Evolutionary conservation across 2,113 vertebrate species (phyloP).

Genomic region (Atrichornis clamosus): DNA sequence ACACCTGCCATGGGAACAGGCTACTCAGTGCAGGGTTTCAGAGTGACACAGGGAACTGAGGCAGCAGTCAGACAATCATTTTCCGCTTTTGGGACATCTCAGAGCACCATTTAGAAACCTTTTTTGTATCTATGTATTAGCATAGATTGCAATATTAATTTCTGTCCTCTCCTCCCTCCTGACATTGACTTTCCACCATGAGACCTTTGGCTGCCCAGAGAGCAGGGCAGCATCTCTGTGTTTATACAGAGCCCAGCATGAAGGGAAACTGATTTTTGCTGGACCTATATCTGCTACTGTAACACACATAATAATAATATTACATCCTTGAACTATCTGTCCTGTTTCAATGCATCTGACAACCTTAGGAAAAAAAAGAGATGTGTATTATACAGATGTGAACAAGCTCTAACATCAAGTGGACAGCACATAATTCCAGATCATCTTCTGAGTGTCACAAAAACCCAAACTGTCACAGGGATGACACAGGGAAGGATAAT

Average conservation of each 20-base stretch:
- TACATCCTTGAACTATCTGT: not conserved
- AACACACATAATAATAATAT: slow-evolving; percentile 11
- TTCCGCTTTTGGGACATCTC: not conserved
- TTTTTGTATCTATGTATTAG: not conserved
- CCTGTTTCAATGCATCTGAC: not conserved
- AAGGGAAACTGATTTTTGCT: not conserved
- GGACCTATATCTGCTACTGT: not conserved
- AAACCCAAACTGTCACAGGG: not conserved
- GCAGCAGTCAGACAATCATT: not conserved
- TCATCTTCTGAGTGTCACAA: slow-evolving; percentile 2
- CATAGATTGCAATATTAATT: slow-evolving; percentile 26
- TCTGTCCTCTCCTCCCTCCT: not conserved
- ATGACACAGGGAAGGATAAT: slow-evolving; percentile 4
- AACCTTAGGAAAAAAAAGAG: not conserved
- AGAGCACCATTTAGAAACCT: not conserved
- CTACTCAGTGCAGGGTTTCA: not conserved
- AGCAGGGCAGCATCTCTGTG: not conserved
- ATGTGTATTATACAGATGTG: not conserved
- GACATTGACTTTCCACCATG: not conserved
- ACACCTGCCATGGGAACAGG: not conserved
- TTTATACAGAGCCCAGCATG: not conserved
- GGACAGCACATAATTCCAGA: slow-evolving; percentile 43
- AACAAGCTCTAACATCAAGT: not conserved
- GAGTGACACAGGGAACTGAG: not conserved
- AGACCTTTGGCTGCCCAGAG: not conserved